Percentiles rank a stretch among this genome's conserved stretches.
phyloP scores from a whole-genome alignment of 53 echinoderm and acorn worm genomes.

The Patiria pectinifera region DNA sequence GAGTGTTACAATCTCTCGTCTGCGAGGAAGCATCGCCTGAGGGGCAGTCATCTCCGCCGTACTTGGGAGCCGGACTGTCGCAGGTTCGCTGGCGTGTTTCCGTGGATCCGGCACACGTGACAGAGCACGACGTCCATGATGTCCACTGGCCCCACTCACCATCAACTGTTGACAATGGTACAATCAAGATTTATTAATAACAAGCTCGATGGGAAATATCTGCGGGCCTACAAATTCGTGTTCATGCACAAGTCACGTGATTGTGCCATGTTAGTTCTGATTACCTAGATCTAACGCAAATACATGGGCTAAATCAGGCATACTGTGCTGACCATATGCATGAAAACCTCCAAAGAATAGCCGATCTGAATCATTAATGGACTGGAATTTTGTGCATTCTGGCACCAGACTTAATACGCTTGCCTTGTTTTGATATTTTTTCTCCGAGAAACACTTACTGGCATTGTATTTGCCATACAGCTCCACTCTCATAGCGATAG shows the following conservation, averaged over 20 bases:
- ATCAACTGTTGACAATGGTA: constrained; percentile 49
- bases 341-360: too few relatives aligned
- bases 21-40: constrained; percentile 58
- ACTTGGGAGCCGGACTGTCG: constrained; percentile 63
- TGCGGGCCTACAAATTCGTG: too few relatives aligned
- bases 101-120: constrained; percentile 75
- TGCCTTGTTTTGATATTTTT: background rate
- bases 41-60: constrained; percentile 76
- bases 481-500: constrained; percentile 74
- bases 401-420: too few relatives aligned
- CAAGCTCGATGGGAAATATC: too few relatives aligned
- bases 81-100: constrained; percentile 75
- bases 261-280: too few relatives aligned
- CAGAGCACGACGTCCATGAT: constrained; percentile 73
- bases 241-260: too few relatives aligned
- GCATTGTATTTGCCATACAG: constrained; percentile 80
- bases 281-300: too few relatives aligned
- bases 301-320: too few relatives aligned
- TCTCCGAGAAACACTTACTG: constrained; percentile 39
- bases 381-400: too few relatives aligned
- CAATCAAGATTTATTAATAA: background rate
- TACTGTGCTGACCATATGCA: too few relatives aligned
- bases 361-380: too few relatives aligned
- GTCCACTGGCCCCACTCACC: constrained; percentile 76
- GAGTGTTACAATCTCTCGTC: constrained; percentile 68